phyloP scores from a whole-genome alignment of 1,140 invertebrate genomes.

The Gonioctena quinquepunctata region DNA sequence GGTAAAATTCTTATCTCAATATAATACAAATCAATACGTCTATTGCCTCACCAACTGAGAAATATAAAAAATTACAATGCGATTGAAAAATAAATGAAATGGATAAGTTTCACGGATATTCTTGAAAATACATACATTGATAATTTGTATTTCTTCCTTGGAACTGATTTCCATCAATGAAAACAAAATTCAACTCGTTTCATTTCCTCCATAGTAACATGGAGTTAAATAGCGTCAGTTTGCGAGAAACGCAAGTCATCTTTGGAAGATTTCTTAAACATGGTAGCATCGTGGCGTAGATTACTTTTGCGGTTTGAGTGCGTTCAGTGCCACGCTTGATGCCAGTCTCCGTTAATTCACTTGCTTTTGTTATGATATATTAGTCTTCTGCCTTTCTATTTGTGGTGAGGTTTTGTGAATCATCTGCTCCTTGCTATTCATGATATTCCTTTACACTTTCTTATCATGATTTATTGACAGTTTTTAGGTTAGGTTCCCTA shows the following conservation, averaged over 20 bases:
- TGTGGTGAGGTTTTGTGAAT: conserved; percentile 2
- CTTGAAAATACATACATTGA: too few relatives aligned
- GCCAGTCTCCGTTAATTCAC: conserved; percentile 7
- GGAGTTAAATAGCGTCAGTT: too few relatives aligned
- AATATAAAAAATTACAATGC: too few relatives aligned
- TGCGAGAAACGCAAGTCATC: not conserved
- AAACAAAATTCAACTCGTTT: too few relatives aligned
- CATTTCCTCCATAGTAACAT: too few relatives aligned
- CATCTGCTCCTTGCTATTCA: conserved; percentile 13
- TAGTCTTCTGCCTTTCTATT: conserved; percentile 2
- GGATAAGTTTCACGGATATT: too few relatives aligned
- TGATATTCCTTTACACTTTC: conserved; percentile 15
- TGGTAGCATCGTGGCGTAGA: not conserved
- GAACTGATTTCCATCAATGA: too few relatives aligned
- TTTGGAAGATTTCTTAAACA: not conserved
- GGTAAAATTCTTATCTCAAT: too few relatives aligned
- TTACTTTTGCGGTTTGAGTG: conserved; percentile 8
- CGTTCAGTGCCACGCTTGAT: not conserved
- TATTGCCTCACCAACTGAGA: too few relatives aligned
- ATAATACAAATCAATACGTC: too few relatives aligned
- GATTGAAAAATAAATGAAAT: too few relatives aligned
- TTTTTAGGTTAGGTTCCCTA: not conserved
- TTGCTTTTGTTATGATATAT: conserved; percentile 21
- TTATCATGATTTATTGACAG: not conserved
- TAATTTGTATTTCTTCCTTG: too few relatives aligned